A percentile compares a stretch with the other conserved stretches of the same genome.
phyloP scores from a whole-genome alignment of 1,140 invertebrate genomes.

The Pseudomyrmex cubaensis region DNA sequence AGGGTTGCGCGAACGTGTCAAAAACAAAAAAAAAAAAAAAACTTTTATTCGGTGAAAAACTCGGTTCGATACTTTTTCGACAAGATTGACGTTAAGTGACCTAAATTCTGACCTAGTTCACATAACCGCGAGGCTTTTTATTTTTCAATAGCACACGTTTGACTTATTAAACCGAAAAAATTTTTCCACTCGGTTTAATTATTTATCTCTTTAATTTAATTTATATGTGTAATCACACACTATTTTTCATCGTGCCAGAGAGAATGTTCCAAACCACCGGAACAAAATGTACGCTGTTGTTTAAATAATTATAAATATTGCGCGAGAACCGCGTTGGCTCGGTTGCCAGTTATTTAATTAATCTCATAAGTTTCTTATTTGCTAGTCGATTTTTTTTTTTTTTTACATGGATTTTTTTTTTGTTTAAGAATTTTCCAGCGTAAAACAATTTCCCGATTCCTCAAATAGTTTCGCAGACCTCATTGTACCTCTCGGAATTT shows the following conservation, averaged over 20 bases:
- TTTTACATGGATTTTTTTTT: not conserved
- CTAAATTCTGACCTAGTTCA: too few relatives aligned
- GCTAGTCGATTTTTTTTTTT: too few relatives aligned
- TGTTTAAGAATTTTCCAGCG: not conserved
- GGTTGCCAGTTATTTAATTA: too few relatives aligned
- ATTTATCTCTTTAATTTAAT: not conserved
- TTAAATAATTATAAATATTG: too few relatives aligned
- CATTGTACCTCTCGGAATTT: not conserved
- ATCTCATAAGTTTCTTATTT: too few relatives aligned
- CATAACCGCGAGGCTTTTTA: not conserved
- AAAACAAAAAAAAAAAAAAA: not conserved
- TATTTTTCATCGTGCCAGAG: too few relatives aligned
- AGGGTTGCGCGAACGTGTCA: too few relatives aligned
- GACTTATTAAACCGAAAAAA: not conserved
- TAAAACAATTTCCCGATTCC: not conserved
- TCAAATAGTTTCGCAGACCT: not conserved
- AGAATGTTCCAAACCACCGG: too few relatives aligned
- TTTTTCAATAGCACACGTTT: not conserved
- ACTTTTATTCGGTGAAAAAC: not conserved
- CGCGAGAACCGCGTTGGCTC: too few relatives aligned
- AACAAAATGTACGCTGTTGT: too few relatives aligned
- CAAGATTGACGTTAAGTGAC: too few relatives aligned
- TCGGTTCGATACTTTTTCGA: not conserved
- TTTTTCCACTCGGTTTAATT: not conserved
- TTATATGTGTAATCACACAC: too few relatives aligned